A percentile compares a stretch with the other conserved stretches of the same genome.
Evolutionary conservation across 2,888 invertebrate genomes (phyloP).

Genomic region (Phorcus lineatus): DNA sequence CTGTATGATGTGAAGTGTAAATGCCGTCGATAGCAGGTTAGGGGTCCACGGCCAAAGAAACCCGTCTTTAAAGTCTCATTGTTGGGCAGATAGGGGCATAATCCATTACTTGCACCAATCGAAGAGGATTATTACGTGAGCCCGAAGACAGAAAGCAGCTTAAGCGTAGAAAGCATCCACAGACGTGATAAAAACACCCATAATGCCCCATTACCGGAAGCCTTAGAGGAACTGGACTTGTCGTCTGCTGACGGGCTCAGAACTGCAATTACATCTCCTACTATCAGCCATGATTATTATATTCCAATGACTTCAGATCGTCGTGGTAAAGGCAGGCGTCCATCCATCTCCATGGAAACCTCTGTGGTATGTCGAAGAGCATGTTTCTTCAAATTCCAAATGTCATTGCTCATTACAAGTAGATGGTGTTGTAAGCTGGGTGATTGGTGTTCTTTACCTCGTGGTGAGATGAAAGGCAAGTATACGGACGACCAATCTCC

Average conservation of each 20-base stretch:
- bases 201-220: neutral
- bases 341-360: neutral
- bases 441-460: too few species aligned
- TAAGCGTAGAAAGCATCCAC: neutral
- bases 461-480: too few species aligned
- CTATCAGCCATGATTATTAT: neutral
- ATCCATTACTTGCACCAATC: neutral
- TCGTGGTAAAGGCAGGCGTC: neutral
- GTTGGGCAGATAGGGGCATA: neutral
- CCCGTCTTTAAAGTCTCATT: neutral
- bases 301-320: neutral
- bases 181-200: neutral
- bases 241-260: neutral
- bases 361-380: too few species aligned
- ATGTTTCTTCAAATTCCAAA: too few species aligned
- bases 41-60: neutral
- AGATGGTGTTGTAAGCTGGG: too few species aligned
- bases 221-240: neutral
- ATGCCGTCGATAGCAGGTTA: neutral
- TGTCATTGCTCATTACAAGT: too few species aligned
- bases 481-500: too few species aligned
- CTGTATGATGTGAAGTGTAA: neutral
- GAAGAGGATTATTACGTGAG: neutral
- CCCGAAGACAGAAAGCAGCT: neutral
- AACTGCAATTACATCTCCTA: neutral